Base-by-base conservation (phyloP, 2,797 vertebrate genomes). In the Phoeniculus purpureus region DNA sequence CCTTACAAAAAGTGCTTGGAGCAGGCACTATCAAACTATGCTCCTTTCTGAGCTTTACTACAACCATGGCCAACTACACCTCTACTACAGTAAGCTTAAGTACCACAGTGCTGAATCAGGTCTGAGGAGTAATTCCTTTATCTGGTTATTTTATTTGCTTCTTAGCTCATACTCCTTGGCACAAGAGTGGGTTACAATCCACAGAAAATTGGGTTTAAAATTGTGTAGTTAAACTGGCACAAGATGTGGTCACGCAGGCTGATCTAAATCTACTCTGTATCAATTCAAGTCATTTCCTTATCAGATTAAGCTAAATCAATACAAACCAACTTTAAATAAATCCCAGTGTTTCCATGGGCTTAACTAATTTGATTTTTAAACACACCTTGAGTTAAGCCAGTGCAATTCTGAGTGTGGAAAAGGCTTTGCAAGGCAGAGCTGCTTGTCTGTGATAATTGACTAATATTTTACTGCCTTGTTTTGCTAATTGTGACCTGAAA, bases 1-100 rank as follows among this genome's bases (percentile, higher is more conserved):
- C 48, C 90, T 96, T 94, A 92, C 87, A 94, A 94, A 94, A 94
- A 96, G 94, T 71, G 26, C 65, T 92, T 92, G 92, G 64, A 90
- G 71, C 51, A 95, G 88, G 60, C 78, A 75, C 66, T 93, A 80
- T 66, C 65, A 90, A 96, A 86, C 68, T 70, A 71, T 8, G 25
- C 27, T 77, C 17, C 13, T 26, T 85, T 94, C 9, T 25, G 74
- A 88, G 47, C 94, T 89, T 92, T 94, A 86, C 32, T 89, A 20
- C 13, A 75, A 16, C 40, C 80, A 56, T 14, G n/a, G 27, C 27
- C 58, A 89, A 47, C 17, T 45, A 27, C 56, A 76, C 15, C 52
- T 86, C 64, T 60, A 15, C 2, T 6, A 27, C 34, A 66, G 43
- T 7, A 78, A 48, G 56, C 15, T 19, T 26, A 85, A 73, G 17